Conservation (phyloP, 1,140 invertebrate genomes). For the Ostrea edulis region DNA sequence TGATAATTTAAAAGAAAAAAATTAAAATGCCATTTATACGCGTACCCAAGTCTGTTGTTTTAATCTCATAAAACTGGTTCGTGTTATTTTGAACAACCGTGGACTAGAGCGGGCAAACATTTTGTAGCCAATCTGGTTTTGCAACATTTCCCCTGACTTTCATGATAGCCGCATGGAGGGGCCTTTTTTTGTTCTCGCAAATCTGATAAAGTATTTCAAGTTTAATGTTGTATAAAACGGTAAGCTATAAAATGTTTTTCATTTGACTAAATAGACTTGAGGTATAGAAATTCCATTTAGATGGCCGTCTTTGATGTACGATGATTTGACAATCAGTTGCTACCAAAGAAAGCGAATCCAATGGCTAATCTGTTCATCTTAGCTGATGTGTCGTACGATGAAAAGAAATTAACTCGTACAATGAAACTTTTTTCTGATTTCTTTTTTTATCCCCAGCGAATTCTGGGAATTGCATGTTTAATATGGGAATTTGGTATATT, state of each 20-base stretch:
- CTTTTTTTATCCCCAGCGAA: not conserved
- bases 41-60: not conserved
- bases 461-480: conserved; percentile 23
- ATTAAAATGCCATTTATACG: not conserved
- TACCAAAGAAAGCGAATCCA: not conserved
- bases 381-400: conserved; percentile 20
- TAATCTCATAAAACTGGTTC: not conserved
- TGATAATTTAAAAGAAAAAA: not conserved
- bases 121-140: conserved; percentile 24
- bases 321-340: conserved; percentile 31
- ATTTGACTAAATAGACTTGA: conserved; percentile 39
- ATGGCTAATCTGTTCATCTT: conserved; percentile 17
- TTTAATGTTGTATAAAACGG: conserved; percentile 40
- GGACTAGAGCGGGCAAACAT: not conserved
- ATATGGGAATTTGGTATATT: conserved; percentile 7
- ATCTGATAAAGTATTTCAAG: conserved; percentile 43
- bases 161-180: conserved; percentile 20
- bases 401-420: conserved; percentile 33
- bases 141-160: conserved; percentile 19
- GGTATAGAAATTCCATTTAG: conserved; percentile 33
- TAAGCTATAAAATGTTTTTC: conserved; percentile 42
- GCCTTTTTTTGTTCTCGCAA: conserved; percentile 27
- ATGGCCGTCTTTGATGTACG: conserved; percentile 8
- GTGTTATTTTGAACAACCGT: not conserved
- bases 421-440: conserved; percentile 35